Percentiles rank a stretch among this genome's conserved stretches.
phyloP scores from a whole-genome alignment of 2,113 vertebrate species.

The Strigops habroptila region DNA sequence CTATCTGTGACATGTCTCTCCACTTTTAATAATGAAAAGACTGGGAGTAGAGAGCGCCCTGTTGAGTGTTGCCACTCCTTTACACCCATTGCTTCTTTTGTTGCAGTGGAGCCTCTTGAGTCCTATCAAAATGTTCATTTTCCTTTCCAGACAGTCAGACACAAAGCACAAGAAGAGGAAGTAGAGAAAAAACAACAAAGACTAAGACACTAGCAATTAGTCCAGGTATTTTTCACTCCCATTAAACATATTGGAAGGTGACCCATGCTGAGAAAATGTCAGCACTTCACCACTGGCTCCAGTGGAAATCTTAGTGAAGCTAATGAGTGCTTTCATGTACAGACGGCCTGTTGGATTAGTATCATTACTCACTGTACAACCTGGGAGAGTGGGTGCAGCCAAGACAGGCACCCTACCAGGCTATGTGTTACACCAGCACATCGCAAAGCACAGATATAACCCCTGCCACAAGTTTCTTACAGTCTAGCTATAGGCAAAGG shows the following conservation, averaged over 20 bases:
- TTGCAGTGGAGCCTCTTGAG: neutral
- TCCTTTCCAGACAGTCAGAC: neutral
- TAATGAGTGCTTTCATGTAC: slow-evolving; percentile 44
- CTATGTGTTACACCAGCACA: neutral
- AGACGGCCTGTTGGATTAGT: slow-evolving; percentile 24
- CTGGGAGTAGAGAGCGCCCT: neutral
- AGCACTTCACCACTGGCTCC: neutral
- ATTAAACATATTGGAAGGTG: slow-evolving; percentile 34
- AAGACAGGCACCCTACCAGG: neutral
- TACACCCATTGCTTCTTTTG: neutral
- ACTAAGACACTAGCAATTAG: slow-evolving; percentile 42
- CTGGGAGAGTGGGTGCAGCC: neutral
- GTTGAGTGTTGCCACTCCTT: neutral
- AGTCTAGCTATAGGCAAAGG: neutral
- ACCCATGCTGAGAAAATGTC: slow-evolving; percentile 51
- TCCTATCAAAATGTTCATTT: neutral
- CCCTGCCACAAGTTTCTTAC: neutral
- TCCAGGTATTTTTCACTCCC: slow-evolving; percentile 26
- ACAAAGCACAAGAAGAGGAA: neutral
- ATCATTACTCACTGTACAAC: slow-evolving; percentile 5
- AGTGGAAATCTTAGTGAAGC: slow-evolving; percentile 30
- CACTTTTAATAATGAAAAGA: neutral
- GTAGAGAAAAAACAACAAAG: neutral
- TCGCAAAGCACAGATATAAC: neutral
- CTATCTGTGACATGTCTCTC: neutral